Evolutionary conservation across 2,888 invertebrate genomes (phyloP), one percentile per base, ranked within the genome.

Genomic region (Microctonus aethiopoides): DNA sequence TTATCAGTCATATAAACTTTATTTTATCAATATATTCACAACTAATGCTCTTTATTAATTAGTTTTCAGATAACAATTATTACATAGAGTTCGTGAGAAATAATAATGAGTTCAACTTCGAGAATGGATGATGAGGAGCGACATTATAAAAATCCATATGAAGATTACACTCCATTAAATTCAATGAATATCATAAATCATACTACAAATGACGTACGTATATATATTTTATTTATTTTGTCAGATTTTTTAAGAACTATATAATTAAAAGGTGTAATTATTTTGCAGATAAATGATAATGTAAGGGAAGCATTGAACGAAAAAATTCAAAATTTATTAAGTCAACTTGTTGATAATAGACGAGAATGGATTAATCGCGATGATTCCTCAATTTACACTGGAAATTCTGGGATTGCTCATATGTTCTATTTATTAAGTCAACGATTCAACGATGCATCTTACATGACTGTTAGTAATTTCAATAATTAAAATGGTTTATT

Each of bases 361-460:
- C 78, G 85, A 75, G 77, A 84, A 73, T 87, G 89, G 79, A 85
- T 74, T 13, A 62, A 73, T 29, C 62, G 69, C 10, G 71, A 82
- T 39, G 92, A 94, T 87, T 88, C 88, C 77, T 91, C 93, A 4
- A 88, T 95, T 0, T 95, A 95, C 78, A 94, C 94, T 9, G 95
- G 95, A 39, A 90, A 90, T 67, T 86, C 92, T 74, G 95, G 95
- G 39, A 87, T 93, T 71, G 92, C 93, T 39, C 86, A 92, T 46
- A 88, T 91, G 74, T 91, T 91, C 81, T 88, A 92, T 67, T 88
- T 89, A 75, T 84, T 87, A 76, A 87, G 87, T 46, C 81, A 80
- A 62, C 78, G 75, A 70, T 80, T 78, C 24, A 73, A 81, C 5
- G 76, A 84, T 57, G 75, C 77, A 24, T 70, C 64, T 46, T 84